Evolutionary conservation across 53 echinoderm and acorn worm species (phyloP).

Genomic region (Crossaster papposus): DNA sequence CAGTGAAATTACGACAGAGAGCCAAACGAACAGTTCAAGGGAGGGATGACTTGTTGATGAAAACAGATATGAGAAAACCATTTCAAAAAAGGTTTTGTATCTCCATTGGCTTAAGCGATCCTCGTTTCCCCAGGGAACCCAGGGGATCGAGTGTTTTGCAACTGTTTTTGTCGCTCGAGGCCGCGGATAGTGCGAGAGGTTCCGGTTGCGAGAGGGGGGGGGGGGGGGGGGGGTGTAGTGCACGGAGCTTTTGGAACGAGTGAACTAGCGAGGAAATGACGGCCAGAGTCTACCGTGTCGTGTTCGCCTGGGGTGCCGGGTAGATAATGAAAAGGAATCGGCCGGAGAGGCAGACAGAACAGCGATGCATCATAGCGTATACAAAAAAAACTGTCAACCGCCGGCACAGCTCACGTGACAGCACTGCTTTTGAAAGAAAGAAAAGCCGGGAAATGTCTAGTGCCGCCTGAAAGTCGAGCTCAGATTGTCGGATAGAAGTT

Average conservation of each 20-base stretch:
- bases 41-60: constrained; percentile 29
- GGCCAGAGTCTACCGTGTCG: constrained; percentile 32
- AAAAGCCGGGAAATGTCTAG: background rate
- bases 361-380: constrained; percentile 32
- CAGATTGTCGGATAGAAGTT: background rate
- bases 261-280: background rate
- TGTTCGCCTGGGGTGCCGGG: constrained; percentile 54
- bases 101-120: constrained; percentile 10
- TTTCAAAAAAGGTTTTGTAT: constrained; percentile 8
- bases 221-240: background rate
- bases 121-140: constrained; percentile 14
- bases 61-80: background rate
- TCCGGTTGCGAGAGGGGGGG: constrained; percentile 14
- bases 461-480: background rate
- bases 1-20: background rate
- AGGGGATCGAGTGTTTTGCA: constrained; percentile 47
- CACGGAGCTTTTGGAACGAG: background rate
- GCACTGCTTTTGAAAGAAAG: background rate
- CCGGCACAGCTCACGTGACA: background rate
- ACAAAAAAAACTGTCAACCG: background rate
- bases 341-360: constrained; percentile 20
- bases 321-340: constrained; percentile 45
- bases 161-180: constrained; percentile 23
- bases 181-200: background rate
- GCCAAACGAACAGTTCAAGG: background rate